A percentile compares a stretch with the other conserved stretches of the same genome.
phyloP scores from a whole-genome alignment of 2,797 vertebrate genomes.

The Setipinna tenuifilis region DNA sequence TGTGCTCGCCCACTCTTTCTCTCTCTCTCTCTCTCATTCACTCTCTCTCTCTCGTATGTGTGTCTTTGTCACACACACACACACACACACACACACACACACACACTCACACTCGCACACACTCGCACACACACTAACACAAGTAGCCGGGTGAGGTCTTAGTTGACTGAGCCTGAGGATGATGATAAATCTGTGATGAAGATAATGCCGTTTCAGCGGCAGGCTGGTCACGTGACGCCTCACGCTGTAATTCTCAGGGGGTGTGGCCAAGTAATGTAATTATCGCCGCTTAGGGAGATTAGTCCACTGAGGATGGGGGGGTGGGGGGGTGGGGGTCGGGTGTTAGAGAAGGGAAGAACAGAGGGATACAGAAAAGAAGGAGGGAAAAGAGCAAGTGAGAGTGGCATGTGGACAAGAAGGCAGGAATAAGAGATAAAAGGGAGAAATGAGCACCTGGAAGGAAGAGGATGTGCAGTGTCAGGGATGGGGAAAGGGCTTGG shows the following conservation, averaged over 20 bases:
- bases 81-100: too few relatives aligned
- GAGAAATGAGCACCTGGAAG: neutral
- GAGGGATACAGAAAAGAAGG: neutral
- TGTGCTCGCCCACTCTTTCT: too few relatives aligned
- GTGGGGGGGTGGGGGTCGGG: too few relatives aligned
- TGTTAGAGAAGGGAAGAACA: neutral
- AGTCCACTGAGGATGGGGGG: neutral
- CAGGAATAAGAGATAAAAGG: neutral
- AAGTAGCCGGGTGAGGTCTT: neutral
- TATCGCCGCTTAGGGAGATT: constrained; percentile 21
- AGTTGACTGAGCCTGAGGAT: constrained; percentile 37
- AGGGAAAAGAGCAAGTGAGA: neutral
- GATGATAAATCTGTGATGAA: constrained; percentile 43
- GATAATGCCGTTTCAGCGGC: constrained; percentile 48
- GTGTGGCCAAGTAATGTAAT: constrained; percentile 22
- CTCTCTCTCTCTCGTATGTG: neutral
- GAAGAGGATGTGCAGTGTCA: neutral
- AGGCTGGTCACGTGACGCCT: constrained; percentile 32
- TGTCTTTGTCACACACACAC: too few relatives aligned
- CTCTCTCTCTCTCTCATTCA: neutral
- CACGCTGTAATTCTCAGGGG: constrained; percentile 28
- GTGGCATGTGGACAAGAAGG: neutral
- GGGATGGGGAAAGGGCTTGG: neutral
- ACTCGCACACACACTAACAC: too few relatives aligned
- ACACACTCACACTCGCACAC: too few relatives aligned